A percentile compares a stretch with the other conserved stretches of the same genome.
Conservation (phyloP, 2,888 invertebrate genomes). For the Notodonta dromedarius region DNA sequence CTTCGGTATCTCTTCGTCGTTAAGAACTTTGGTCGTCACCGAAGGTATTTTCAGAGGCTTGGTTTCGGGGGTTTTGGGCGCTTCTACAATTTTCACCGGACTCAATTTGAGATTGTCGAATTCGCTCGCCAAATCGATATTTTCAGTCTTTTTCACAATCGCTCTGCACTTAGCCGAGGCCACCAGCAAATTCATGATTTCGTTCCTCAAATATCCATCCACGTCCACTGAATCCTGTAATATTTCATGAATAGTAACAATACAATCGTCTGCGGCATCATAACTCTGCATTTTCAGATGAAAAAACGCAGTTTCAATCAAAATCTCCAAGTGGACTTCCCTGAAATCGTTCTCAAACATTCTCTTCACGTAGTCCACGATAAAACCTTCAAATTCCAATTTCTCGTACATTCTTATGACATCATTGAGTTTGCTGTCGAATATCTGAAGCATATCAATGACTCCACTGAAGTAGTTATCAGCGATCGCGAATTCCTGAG, state of each 20-base stretch:
- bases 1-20: constrained; percentile 64
- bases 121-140: constrained; percentile 45
- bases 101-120: constrained; percentile 54
- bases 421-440: constrained; percentile 45
- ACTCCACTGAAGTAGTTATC: constrained; percentile 65
- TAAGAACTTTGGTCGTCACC: constrained; percentile 44
- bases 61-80: constrained; percentile 53
- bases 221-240: constrained; percentile 38
- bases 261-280: constrained; percentile 51
- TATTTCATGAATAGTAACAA: constrained; percentile 61
- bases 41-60: constrained; percentile 45
- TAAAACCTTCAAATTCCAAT: constrained; percentile 40
- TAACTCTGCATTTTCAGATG: constrained; percentile 51
- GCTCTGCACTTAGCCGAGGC: constrained; percentile 54
- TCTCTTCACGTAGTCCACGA: constrained; percentile 45
- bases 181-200: constrained; percentile 61
- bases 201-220: constrained; percentile 52
- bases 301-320: constrained; percentile 62
- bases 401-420: constrained; percentile 25
- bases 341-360: constrained; percentile 41
- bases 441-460: constrained; percentile 36
- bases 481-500: constrained; percentile 60
- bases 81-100: constrained; percentile 34
- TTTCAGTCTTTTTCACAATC: constrained; percentile 25
- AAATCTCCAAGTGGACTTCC: constrained; percentile 46